Evolutionary conservation across 1,140 invertebrate genomes (phyloP), one percentile per base, ranked within the genome.

Genomic region (Pararge aegeria): DNA sequence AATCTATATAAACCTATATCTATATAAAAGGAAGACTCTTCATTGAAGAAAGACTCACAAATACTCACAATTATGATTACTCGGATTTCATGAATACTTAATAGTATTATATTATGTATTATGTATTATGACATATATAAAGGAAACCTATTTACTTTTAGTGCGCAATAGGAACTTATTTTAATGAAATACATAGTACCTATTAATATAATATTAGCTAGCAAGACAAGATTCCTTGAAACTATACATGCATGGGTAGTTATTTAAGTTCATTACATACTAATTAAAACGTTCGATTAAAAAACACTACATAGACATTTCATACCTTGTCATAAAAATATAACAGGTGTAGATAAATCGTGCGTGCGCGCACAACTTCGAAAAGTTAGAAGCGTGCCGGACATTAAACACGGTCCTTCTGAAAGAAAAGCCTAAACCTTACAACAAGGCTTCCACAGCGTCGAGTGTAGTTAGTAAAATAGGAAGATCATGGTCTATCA

Each of bases 281-380:
- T 53, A 53, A 57, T 64, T 58, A 51, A 29, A 9, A 10, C 10
- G n/a, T 44, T 52, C 29, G 21, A 54, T 58, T 53, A 49, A 57
- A 58, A 64, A 37, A 29, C 20, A 38, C 38, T 50, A 29, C 44
- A 55, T 54, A 52, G 30, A 55, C 50, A 37, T 66, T 34, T 66
- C 58, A 66, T 66, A 58, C 55, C 59, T 58, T 61, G 54, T 62
- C 54, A 56, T 53, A 49, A 57, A 54, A 64, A 57, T 56, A 62
- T 50, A 46, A 58, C 13, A 21, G 16, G 55, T 37, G 67, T 73
- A 79, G 74, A 83, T 83, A 81, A 77, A 79, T 61, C 71, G 66
- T 70, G 68, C 70, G 64, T 66, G 71, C 63, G 70, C 73, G 73
- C 72, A 72, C n/a, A n/a, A n/a, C n/a, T n/a, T n/a, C n/a, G n/a